These are phyloP conservation scores for Perdita meconis DNA, from an alignment of 2,888 invertebrate species.

Conservation along the genomic window DNA sequence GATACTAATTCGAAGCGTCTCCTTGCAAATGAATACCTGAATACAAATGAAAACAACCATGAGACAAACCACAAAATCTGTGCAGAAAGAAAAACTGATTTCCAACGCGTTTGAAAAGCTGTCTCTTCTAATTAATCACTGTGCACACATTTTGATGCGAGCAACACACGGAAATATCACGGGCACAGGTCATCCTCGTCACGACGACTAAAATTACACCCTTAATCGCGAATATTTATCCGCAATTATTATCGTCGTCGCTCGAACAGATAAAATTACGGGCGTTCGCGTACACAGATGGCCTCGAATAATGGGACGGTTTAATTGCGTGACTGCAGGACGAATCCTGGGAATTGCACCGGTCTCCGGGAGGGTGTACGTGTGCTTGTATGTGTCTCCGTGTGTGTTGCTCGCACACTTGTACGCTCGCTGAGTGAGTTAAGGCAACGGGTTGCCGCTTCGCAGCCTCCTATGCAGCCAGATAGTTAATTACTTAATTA, in stretches of 20 bases:
- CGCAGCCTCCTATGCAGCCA: slow-evolving; percentile 60
- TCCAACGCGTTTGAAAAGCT: too few relatives aligned
- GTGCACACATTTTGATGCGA: not conserved
- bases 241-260: slow-evolving; percentile 46
- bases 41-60: too few relatives aligned
- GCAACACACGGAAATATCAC: slow-evolving; percentile 1
- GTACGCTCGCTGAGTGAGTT: slow-evolving; percentile 51
- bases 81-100: too few relatives aligned
- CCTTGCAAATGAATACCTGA: too few relatives aligned
- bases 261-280: slow-evolving; percentile 50
- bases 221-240: slow-evolving; percentile 54
- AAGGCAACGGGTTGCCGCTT: slow-evolving; percentile 57
- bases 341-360: slow-evolving; percentile 71
- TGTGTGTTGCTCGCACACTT: slow-evolving; percentile 11
- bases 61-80: too few relatives aligned
- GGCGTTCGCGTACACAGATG: slow-evolving; percentile 52
- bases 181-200: not conserved
- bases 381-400: slow-evolving; percentile 7
- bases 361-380: too few relatives aligned
- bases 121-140: too few relatives aligned
- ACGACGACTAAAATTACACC: slow-evolving; percentile 33
- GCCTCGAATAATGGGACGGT: slow-evolving; percentile 57
- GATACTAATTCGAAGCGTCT: too few relatives aligned
- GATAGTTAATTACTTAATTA: slow-evolving; percentile 81
- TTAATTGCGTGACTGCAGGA: slow-evolving; percentile 68